These are phyloP conservation scores for Peromyscus aztecus DNA, from an alignment of 2,797 vertebrate species.

Conservation along the genomic window DNA sequence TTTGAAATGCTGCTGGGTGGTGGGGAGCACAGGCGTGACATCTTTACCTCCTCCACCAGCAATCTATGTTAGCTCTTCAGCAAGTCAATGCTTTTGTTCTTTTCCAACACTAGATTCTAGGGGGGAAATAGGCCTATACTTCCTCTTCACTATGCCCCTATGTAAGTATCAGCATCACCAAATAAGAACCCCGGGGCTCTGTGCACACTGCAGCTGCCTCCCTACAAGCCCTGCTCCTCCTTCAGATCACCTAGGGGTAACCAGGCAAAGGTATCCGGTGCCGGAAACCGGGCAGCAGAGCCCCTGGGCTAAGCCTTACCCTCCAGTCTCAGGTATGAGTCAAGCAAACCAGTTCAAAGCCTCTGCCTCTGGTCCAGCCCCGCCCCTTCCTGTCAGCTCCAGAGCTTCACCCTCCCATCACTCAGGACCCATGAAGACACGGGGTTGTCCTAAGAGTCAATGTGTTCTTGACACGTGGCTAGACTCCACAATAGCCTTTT, in stretches of 20 bases:
- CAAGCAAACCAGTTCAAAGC: background rate
- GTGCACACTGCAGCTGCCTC: background rate
- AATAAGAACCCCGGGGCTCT: background rate
- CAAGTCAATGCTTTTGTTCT: background rate
- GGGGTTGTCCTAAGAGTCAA: background rate
- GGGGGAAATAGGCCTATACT: background rate
- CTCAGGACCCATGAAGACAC: background rate
- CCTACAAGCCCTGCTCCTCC: background rate
- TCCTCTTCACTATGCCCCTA: background rate
- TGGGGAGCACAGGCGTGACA: background rate
- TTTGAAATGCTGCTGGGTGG: background rate
- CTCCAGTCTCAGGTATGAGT: background rate
- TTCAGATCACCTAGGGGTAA: background rate
- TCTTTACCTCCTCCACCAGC: background rate
- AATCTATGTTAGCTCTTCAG: background rate
- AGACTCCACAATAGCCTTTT: background rate
- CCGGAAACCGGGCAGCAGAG: background rate
- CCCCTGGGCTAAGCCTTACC: background rate
- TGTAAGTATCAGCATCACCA: background rate
- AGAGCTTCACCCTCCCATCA: background rate
- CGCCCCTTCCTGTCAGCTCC: conserved; percentile 7
- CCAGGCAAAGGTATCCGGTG: background rate
- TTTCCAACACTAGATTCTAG: background rate
- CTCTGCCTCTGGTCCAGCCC: background rate
- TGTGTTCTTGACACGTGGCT: background rate